Evolutionary conservation across 2,797 vertebrate species (phyloP).

Genomic region (Cynodonichthys magdalenae): DNA sequence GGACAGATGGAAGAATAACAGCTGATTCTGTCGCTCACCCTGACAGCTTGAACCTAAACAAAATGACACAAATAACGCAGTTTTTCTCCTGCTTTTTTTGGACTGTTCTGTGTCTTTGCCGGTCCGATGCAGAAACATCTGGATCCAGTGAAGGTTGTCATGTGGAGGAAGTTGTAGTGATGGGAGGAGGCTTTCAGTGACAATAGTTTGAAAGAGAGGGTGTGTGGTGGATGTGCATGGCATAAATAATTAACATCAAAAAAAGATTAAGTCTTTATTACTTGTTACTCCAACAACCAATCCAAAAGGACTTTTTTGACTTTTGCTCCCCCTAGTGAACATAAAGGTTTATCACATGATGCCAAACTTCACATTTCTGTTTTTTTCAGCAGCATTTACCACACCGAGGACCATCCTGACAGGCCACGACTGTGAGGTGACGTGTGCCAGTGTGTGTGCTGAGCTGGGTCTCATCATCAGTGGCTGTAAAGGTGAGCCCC

Average conservation of each 20-base stretch:
- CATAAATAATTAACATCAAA: neutral
- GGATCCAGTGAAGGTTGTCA: constrained; percentile 68
- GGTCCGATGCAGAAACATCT: constrained; percentile 65
- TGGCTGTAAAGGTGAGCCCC: constrained; percentile 90
- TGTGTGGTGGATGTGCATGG: constrained; percentile 1
- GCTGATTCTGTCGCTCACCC: constrained; percentile 49
- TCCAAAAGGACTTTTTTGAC: neutral
- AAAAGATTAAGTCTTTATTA: too few relatives aligned
- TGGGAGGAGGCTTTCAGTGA: constrained; percentile 32
- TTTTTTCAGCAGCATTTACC: constrained; percentile 85
- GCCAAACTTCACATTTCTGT: constrained; percentile 13
- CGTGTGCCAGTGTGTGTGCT: constrained; percentile 91
- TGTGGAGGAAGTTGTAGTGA: constrained; percentile 48
- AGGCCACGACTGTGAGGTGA: constrained; percentile 95
- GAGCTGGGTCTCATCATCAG: constrained; percentile 96
- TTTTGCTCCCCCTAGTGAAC: constrained; percentile 55
- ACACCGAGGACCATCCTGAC: constrained; percentile 92
- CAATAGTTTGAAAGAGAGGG: constrained; percentile 4
- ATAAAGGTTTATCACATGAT: neutral
- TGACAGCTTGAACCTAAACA: constrained; percentile 71
- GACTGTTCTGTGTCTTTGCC: constrained; percentile 12
- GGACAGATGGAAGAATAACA: constrained; percentile 40
- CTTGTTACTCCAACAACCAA: neutral
- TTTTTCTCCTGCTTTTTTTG: constrained; percentile 26
- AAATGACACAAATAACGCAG: constrained; percentile 58